phyloP scores from a whole-genome alignment of 2,888 invertebrate species.

The Drosophila emarginata region DNA sequence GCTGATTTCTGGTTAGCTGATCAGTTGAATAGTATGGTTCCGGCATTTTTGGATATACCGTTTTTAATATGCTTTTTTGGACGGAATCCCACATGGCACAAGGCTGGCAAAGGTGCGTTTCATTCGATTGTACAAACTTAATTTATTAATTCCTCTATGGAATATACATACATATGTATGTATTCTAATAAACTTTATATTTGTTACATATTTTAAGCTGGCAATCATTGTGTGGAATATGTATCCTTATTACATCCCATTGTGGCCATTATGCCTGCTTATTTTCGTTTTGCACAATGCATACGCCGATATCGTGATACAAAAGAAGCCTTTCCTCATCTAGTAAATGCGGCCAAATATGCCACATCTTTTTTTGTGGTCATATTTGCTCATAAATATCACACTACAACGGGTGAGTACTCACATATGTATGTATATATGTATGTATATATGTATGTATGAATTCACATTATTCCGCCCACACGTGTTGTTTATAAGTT shows the following conservation, averaged over 20 bases:
- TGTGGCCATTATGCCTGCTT: slow-evolving; percentile 91
- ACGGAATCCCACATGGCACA: slow-evolving; percentile 85
- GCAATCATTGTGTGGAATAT: slow-evolving; percentile 83
- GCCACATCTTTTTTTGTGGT: slow-evolving; percentile 94
- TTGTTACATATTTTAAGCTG: slow-evolving; percentile 79
- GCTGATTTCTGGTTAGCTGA: slow-evolving; percentile 95
- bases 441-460: slow-evolving; percentile 24
- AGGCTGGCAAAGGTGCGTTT: slow-evolving; percentile 79
- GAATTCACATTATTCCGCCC: too few species aligned
- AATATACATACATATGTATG: background rate
- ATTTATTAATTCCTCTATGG: too few species aligned
- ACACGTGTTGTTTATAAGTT: slow-evolving; percentile 49
- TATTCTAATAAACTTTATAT: background rate
- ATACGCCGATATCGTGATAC: slow-evolving; percentile 91
- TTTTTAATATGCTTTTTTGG: slow-evolving; percentile 90
- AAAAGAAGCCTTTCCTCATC: slow-evolving; percentile 90
- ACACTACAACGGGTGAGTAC: slow-evolving; percentile 79
- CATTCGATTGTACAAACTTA: background rate
- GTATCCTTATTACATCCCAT: slow-evolving; percentile 85
- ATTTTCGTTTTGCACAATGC: slow-evolving; percentile 93
- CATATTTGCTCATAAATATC: slow-evolving; percentile 85
- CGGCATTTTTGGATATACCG: slow-evolving; percentile 90
- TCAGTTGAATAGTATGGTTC: slow-evolving; percentile 90
- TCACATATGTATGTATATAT: too few species aligned
- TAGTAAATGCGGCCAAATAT: slow-evolving; percentile 95